These are phyloP conservation scores for Eupeodes luniger DNA, from an alignment of 2,888 invertebrate species.

Conservation along the genomic window DNA sequence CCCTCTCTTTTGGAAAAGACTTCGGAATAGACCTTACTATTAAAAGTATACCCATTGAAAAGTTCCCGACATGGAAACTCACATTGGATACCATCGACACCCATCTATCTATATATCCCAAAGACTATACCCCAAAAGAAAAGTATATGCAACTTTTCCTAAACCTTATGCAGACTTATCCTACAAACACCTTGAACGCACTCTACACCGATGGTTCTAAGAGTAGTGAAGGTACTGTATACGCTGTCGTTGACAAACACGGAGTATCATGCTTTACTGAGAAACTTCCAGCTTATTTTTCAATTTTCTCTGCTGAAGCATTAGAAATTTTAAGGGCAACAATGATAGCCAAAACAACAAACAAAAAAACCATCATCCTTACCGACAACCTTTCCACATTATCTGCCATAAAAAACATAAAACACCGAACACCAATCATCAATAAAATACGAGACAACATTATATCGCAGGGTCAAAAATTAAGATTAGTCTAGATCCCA, in stretches of 20 bases:
- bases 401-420: neutral
- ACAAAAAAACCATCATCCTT: slow-evolving; percentile 6
- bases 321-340: neutral
- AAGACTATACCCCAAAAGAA: neutral
- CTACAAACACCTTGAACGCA: neutral
- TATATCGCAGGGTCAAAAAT: neutral
- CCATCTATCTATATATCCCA: neutral
- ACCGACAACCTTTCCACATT: slow-evolving; percentile 11
- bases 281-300: neutral
- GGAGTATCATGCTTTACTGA: neutral
- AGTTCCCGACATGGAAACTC: neutral
- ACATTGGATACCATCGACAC: neutral
- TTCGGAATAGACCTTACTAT: neutral
- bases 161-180: neutral
- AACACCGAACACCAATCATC: neutral
- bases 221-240: neutral
- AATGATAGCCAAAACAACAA: neutral
- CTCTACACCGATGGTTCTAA: slow-evolving; percentile 1
- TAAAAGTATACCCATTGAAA: slow-evolving; percentile 4
- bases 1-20: neutral
- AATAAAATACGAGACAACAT: slow-evolving; percentile 1
- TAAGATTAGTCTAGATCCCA: neutral
- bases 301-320: neutral
- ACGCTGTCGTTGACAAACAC: neutral
- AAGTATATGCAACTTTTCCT: neutral